Evolutionary conservation across 2,888 invertebrate species (phyloP).

Genomic region (Lysandra coridon): DNA sequence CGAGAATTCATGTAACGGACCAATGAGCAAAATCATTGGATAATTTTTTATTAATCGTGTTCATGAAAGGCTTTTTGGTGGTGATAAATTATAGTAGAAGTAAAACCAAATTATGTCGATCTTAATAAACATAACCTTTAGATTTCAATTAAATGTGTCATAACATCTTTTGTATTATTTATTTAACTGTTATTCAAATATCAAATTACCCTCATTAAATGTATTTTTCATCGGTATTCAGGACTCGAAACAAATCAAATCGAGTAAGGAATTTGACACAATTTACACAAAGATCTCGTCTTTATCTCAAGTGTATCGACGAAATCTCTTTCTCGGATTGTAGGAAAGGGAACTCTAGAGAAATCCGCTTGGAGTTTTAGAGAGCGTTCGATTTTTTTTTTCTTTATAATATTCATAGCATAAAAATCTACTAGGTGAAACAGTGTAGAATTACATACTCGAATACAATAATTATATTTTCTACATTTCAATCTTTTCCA

Average conservation of each 20-base stretch:
- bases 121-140: no score
- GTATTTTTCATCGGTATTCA: no score
- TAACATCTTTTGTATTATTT: no score
- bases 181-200: no score
- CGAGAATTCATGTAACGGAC: not conserved
- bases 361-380: not conserved
- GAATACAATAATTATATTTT: no score
- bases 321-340: conserved; percentile 1
- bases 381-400: not conserved
- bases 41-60: not conserved
- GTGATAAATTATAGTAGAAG: not conserved
- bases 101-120: no score
- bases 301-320: conserved; percentile 17
- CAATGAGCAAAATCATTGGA: not conserved
- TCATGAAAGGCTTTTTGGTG: not conserved
- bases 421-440: not conserved
- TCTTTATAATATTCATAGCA: not conserved
- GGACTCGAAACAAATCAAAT: no score
- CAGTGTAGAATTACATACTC: no score
- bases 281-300: not conserved
- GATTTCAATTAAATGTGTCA: no score
- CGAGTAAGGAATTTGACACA: conserved; percentile 11
- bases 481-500: no score
- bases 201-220: no score
- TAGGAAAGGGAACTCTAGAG: conserved; percentile 16